A percentile compares a stretch with the other conserved stretches of the same genome.
Conservation (phyloP, 2,888 invertebrate genomes). For the Xestoiulus laeticollis region DNA sequence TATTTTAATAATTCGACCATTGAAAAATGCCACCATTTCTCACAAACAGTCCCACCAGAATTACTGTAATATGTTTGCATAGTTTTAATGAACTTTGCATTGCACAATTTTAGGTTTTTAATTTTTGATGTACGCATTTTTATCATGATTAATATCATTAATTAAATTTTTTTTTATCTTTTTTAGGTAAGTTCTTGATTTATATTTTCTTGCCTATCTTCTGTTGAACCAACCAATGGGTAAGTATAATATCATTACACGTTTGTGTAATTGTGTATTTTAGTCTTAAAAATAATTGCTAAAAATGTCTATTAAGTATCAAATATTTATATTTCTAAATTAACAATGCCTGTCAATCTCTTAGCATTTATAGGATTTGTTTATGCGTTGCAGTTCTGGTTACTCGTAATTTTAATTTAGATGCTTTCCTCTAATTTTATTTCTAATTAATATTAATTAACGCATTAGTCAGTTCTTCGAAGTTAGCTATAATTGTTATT, state of each 20-base stretch:
- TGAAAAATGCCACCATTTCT: no score
- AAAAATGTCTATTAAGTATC: no score
- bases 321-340: no score
- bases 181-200: conserved; percentile 4
- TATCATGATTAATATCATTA: neutral
- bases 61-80: no score
- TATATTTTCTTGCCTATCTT: neutral
- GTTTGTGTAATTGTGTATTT: no score
- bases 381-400: neutral
- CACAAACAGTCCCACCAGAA: no score
- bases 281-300: no score
- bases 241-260: neutral
- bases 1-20: no score
- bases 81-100: no score
- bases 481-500: neutral
- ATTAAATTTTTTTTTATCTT: neutral
- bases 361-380: neutral
- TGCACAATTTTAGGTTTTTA: no score
- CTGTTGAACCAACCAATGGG: neutral
- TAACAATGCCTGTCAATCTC: no score
- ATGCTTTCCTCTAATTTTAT: neutral
- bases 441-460: neutral
- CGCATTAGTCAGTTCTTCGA: neutral
- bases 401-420: neutral
- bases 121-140: no score